Evolutionary conservation across 2,888 invertebrate genomes (phyloP).

Genomic region (Diplolepis rosae): DNA sequence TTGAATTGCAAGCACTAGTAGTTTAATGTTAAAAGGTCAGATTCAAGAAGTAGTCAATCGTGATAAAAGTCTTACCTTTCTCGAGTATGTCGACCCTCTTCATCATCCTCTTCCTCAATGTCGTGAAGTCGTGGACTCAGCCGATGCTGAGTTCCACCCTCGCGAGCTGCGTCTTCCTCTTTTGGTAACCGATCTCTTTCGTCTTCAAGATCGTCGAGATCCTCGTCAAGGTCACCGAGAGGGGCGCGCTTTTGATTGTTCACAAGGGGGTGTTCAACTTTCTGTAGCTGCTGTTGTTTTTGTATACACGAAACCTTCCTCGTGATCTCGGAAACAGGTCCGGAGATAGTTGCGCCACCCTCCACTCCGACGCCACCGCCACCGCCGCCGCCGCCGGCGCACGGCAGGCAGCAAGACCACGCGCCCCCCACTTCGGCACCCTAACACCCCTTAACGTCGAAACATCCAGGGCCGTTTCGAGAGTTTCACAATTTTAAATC

Average conservation of each 20-base stretch:
- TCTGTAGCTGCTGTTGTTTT: constrained; percentile 62
- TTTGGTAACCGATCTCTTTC: constrained; percentile 50
- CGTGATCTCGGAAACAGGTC: constrained; percentile 79
- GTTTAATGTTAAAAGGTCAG: too few relatives aligned
- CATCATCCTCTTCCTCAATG: constrained; percentile 88
- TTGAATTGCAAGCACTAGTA: too few relatives aligned
- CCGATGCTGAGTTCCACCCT: constrained; percentile 77
- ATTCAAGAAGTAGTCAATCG: neutral
- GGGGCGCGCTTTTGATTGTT: constrained; percentile 53
- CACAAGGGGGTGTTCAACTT: constrained; percentile 40
- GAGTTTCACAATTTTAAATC: neutral
- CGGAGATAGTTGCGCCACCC: constrained; percentile 72
- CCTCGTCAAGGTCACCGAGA: constrained; percentile 65
- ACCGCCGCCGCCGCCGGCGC: constrained; percentile 74
- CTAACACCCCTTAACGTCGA: constrained; percentile 68
- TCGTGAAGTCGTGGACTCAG: constrained; percentile 86
- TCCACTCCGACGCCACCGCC: constrained; percentile 72
- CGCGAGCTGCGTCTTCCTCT: constrained; percentile 57
- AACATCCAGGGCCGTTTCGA: constrained; percentile 33
- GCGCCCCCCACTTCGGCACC: constrained; percentile 75
- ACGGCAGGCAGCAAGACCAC: constrained; percentile 74
- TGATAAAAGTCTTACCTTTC: constrained; percentile 61
- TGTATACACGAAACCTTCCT: constrained; percentile 65
- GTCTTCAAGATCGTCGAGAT: constrained; percentile 59
- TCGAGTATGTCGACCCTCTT: constrained; percentile 74